Evolutionary conservation across 1,140 invertebrate species (phyloP), one percentile per base, ranked within the genome.

Genomic region (Episyrphus balteatus): DNA sequence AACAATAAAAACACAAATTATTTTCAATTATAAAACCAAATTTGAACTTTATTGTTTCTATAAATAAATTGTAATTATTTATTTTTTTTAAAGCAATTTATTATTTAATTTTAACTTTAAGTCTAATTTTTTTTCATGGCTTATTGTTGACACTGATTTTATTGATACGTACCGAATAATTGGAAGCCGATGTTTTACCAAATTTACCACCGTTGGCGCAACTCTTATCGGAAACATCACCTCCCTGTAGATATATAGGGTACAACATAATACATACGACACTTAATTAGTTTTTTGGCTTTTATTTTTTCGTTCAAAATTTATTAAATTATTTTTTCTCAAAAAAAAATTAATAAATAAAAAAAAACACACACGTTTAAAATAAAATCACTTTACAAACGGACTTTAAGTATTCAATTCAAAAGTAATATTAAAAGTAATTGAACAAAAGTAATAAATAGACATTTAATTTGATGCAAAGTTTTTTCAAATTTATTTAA

Each of bases 151-250:
- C 40, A 64, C 64, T 67, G 65, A 67, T 67, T 68, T 67, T 54
- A 65, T 64, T 66, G 65, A 67, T 68, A 68, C 65, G 65, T 68
- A 68, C 65, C 65, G 65, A 68, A 67, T 66, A 68, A 61, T 67
- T 66, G 49, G 62, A 61, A 59, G 59, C 58, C 60, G 61, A 55
- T 53, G 62, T 62, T 65, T 67, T 68, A 67, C 66, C 64, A 62
- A 57, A 61, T 68, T 68, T 68, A 63, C 59, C 64, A 63, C 62
- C 62, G 63, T 62, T 68, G 57, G 52, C 56, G 5, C 36, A 14
- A 14, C n/a, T 12, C 18, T 44, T 49, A 39, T 44, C 47, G 51
- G 56, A 53, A 57, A 60, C 62, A 57, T 67, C 65, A 61, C 50
- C 62, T 54, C 59, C 65, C 65, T 68, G 65, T 62, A 63, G 62